These are phyloP conservation scores for Spinibarbus caldwelli DNA, from an alignment of 2,797 vertebrate species.

Conservation along the genomic window DNA sequence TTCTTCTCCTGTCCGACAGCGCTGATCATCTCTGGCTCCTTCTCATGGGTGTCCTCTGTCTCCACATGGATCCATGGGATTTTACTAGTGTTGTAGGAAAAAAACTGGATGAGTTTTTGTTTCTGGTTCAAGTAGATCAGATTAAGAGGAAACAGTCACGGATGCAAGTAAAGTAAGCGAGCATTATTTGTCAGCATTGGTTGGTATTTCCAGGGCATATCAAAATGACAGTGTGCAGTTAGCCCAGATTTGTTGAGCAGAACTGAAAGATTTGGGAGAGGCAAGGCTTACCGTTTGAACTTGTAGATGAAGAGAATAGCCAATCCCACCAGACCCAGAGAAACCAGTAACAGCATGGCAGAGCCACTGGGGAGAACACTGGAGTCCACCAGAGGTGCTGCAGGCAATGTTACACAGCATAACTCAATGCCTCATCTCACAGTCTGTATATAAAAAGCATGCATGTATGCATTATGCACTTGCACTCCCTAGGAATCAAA, in stretches of 20 bases:
- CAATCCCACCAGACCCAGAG: slow-evolving; percentile 90
- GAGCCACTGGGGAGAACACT: slow-evolving; percentile 90
- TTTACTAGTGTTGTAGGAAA: slow-evolving; percentile 75
- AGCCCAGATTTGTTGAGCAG: background rate
- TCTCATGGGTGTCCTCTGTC: slow-evolving; percentile 94
- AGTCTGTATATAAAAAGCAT: background rate
- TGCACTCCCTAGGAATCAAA: background rate
- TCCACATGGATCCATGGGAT: slow-evolving; percentile 97
- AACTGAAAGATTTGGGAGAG: background rate
- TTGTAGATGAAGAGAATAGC: slow-evolving; percentile 97
- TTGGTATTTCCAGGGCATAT: background rate
- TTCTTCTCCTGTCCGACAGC: slow-evolving; percentile 91
- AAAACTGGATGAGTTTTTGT: background rate
- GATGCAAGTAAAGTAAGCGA: background rate
- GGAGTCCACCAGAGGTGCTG: slow-evolving; percentile 92
- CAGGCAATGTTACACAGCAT: slow-evolving; percentile 7
- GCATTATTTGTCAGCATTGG: slow-evolving; percentile 19
- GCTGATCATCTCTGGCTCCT: slow-evolving; percentile 95
- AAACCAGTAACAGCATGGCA: slow-evolving; percentile 92
- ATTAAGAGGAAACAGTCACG: slow-evolving; percentile 4
- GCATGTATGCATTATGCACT: background rate
- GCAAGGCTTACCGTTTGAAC: slow-evolving; percentile 88
- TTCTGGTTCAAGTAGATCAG: background rate
- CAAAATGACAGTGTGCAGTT: slow-evolving; percentile 8
- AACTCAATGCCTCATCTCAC: background rate